phyloP scores from a whole-genome alignment of 2,113 vertebrate genomes.

The Octodon degus region DNA sequence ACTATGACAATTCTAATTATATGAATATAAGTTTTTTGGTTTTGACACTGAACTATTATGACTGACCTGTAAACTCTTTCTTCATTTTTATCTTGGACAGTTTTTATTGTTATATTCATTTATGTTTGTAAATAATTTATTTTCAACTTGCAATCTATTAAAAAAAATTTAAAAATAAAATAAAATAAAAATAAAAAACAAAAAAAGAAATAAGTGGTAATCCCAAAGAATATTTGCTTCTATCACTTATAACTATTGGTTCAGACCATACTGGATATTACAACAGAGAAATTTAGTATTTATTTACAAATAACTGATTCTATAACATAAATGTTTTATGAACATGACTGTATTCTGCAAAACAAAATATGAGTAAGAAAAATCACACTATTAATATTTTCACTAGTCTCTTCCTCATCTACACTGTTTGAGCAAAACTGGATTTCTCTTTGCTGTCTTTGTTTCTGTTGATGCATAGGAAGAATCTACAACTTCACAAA shows the following conservation, averaged over 20 bases:
- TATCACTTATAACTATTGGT: neutral
- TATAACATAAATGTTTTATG: conserved; percentile 27
- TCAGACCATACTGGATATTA: neutral
- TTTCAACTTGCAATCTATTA: no score
- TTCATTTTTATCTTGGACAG: no score
- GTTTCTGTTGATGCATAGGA: conserved; percentile 6
- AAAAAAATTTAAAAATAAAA: no score
- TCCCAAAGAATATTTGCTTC: neutral
- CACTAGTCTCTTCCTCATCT: neutral
- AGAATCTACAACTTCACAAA: neutral
- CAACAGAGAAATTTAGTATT: neutral
- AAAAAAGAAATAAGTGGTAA: neutral
- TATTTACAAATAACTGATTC: neutral
- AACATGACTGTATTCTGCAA: neutral
- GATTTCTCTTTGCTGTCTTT: neutral
- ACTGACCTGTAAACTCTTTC: no score
- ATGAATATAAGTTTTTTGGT: no score
- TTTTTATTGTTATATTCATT: no score
- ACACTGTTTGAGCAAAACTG: neutral
- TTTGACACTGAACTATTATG: no score
- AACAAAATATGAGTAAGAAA: neutral
- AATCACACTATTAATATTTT: neutral
- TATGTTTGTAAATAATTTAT: no score
- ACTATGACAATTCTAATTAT: no score
- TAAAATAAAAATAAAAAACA: no score